Conservation (phyloP, 2,888 invertebrate genomes). For the Strigamia crassipes region DNA sequence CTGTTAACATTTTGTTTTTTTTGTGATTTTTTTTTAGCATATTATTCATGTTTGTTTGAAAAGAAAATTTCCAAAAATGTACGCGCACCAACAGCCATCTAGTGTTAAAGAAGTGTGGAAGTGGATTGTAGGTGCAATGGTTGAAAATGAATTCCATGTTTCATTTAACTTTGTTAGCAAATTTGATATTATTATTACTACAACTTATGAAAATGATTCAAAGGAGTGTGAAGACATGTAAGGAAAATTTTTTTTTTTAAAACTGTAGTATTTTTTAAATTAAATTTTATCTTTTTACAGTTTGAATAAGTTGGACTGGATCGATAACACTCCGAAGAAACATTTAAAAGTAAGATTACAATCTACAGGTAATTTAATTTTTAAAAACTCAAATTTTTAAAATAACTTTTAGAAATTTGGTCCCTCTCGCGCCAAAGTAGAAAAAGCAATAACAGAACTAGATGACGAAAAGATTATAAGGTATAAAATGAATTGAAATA, state of each 20-base stretch:
- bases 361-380: background rate
- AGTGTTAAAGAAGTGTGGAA: conserved; percentile 81
- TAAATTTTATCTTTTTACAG: background rate
- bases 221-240: conserved; percentile 67
- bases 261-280: too few species aligned
- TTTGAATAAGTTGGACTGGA: background rate
- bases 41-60: conserved; percentile 43
- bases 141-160: conserved; percentile 64
- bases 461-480: background rate
- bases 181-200: conserved; percentile 58
- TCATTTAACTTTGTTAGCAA: conserved; percentile 54
- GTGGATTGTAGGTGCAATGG: conserved; percentile 67
- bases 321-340: background rate
- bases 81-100: conserved; percentile 49
- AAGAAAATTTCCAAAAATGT: conserved; percentile 47
- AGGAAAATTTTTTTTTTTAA: too few species aligned
- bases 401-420: background rate
- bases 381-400: background rate
- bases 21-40: conserved; percentile 39
- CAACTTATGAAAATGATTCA: conserved; percentile 64
- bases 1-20: too few species aligned
- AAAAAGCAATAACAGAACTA: background rate
- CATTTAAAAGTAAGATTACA: background rate
- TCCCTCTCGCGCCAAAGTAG: background rate
- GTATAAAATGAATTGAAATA: background rate